Evolutionary conservation across 1,140 invertebrate genomes (phyloP), one percentile per base, ranked within the genome.

Genomic region (Polyergus mexicanus): DNA sequence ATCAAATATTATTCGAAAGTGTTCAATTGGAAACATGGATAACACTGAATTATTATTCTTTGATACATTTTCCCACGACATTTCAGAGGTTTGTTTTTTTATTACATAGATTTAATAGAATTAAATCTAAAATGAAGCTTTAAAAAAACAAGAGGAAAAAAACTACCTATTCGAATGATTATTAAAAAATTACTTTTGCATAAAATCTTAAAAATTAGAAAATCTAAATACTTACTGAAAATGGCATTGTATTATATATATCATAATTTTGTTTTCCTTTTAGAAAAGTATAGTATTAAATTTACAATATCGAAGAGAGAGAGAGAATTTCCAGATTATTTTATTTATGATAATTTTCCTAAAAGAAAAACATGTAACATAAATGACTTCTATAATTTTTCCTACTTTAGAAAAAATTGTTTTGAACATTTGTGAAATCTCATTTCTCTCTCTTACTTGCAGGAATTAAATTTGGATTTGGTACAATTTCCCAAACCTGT

Each of bases 401-500:
- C 7, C 2, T 35, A 3, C 10, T 32, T 25, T 13, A 28, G 10
- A 47, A 47, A 47, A 47, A 47, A 4, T 47, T 47, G 13, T 13
- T 4, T 47, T 13, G 13, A 47, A 47, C 13, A 16, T 13, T 47
- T 47, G 3, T 47, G 32, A 16, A 47, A 47, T 47, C 3, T 69
- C 62, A 58, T 63, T 60, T 72, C 77, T 75, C 89, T 44, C 11
- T 47, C 44, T 96, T 6, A 62, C 7, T 47, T 95, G 22, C 92
- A 99, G 98, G 98, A 99, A 94, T 94, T 99, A n/a, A 99, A 99
- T 96, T 96, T 99, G 88, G 99, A 99, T 94, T 95, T 99, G 76
- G 98, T 99, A 11, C 98, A 99, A 94, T 99, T 99, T 95, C 98
- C 98, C 0, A 97, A 98, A 92, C 98, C 98, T 28, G 98, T 99